A percentile compares a stretch with the other conserved stretches of the same genome.
Conservation (phyloP, 64 coral and sea anemone genomes). For the Dendrophyllia cribrosa region DNA sequence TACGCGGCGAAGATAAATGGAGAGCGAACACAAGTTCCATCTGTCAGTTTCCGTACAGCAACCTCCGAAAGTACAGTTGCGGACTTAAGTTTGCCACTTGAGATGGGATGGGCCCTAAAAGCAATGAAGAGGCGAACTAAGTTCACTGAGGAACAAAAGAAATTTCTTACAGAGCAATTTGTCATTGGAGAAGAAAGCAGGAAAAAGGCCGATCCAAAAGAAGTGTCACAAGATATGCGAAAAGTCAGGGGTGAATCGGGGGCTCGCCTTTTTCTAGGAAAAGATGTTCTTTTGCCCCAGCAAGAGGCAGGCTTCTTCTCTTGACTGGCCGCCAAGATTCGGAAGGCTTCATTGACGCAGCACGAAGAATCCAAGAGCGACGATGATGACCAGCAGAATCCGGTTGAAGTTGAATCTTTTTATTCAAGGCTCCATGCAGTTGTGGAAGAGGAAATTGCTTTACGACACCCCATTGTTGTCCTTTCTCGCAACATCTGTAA, state of each 20-base stretch:
- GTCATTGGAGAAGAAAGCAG: constrained; percentile 31
- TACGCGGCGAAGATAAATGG: constrained; percentile 24
- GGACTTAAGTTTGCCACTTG: neutral
- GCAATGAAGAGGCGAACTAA: neutral
- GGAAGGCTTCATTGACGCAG: neutral
- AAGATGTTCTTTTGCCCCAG: constrained; percentile 19
- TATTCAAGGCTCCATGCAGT: constrained; percentile 5
- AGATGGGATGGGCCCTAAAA: constrained; percentile 56
- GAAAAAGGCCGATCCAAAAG: constrained; percentile 31
- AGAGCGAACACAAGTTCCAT: neutral
- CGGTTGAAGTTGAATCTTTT: constrained; percentile 13
- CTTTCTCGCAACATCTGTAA: constrained; percentile 44
- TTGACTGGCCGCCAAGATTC: constrained; percentile 37
- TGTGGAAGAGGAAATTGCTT: constrained; percentile 40
- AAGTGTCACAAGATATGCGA: constrained; percentile 52
- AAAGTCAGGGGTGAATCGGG: neutral
- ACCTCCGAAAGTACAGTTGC: neutral
- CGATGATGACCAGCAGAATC: constrained; percentile 27
- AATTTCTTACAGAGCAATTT: constrained; percentile 37
- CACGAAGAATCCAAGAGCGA: neutral
- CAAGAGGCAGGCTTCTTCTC: constrained; percentile 45
- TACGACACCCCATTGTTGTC: constrained; percentile 16
- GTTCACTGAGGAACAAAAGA: constrained; percentile 7
- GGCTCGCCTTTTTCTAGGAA: constrained; percentile 15
- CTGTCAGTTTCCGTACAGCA: neutral